phyloP scores from a whole-genome alignment of 2,113 vertebrate genomes.

The Rostratula benghalensis region DNA sequence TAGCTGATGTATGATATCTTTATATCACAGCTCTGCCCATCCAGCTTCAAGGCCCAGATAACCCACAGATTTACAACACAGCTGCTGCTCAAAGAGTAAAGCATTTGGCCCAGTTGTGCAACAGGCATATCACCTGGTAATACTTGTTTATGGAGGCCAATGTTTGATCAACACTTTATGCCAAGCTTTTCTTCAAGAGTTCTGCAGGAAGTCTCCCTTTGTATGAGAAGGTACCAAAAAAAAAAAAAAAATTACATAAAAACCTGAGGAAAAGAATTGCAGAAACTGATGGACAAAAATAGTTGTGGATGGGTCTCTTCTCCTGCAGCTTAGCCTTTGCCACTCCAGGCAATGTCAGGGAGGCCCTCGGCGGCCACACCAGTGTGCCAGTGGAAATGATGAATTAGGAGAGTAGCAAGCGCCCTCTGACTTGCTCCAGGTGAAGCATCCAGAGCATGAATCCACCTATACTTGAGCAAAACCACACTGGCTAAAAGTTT shows the following conservation, averaged over 20 bases:
- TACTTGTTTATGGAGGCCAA: background rate
- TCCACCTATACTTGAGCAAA: background rate
- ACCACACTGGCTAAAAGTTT: background rate
- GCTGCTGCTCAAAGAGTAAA: background rate
- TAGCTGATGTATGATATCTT: background rate
- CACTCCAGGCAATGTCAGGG: background rate
- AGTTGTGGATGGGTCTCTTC: background rate
- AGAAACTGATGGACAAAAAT: background rate
- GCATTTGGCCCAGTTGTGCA: background rate
- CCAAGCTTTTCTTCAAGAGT: background rate
- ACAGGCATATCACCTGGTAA: background rate
- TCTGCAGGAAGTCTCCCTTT: background rate
- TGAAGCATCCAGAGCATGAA: background rate
- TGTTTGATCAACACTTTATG: background rate
- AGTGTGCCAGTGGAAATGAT: background rate
- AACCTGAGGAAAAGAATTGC: background rate
- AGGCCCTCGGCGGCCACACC: background rate
- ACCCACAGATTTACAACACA: background rate
- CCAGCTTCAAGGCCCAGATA: background rate
- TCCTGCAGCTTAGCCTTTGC: background rate
- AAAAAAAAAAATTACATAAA: background rate
- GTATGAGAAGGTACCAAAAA: background rate
- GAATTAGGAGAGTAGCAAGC: background rate
- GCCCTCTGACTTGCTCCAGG: background rate
- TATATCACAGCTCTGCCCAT: background rate